Conservation (phyloP, 2,113 vertebrate genomes). For the Forbesichthys papilliferus region DNA sequence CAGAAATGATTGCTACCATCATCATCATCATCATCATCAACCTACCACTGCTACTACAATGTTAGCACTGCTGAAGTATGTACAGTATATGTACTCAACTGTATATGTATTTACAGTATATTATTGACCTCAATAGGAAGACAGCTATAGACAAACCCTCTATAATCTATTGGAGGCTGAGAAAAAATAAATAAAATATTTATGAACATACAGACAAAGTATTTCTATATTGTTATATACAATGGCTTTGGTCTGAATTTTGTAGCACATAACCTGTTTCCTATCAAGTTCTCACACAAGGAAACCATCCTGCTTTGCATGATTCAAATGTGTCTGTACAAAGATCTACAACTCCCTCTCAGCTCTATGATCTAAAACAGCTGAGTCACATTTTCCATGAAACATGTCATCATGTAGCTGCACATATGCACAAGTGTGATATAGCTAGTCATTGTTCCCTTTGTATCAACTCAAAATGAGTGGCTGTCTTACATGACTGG, state of each 20-base stretch:
- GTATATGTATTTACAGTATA: too few species aligned
- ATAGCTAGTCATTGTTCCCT: slow-evolving; percentile 24
- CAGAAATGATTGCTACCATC: too few species aligned
- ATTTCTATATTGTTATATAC: too few species aligned
- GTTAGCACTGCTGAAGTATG: too few species aligned
- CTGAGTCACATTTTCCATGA: slow-evolving; percentile 39
- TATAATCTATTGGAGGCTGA: too few species aligned
- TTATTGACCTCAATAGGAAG: too few species aligned
- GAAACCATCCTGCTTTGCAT: not conserved
- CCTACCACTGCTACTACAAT: too few species aligned
- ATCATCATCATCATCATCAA: too few species aligned
- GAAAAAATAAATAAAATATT: too few species aligned
- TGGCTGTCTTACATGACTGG: slow-evolving; percentile 30
- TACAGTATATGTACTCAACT: too few species aligned
- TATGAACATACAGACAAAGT: too few species aligned
- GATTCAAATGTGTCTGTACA: slow-evolving; percentile 19
- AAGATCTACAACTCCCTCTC: slow-evolving; percentile 3
- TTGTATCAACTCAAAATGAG: slow-evolving; percentile 18
- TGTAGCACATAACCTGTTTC: not conserved
- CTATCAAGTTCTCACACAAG: slow-evolving; percentile 10
- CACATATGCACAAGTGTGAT: slow-evolving; percentile 5
- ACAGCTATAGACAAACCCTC: too few species aligned
- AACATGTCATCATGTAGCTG: slow-evolving; percentile 11
- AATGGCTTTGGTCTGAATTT: not conserved
- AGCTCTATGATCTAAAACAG: slow-evolving; percentile 14